A percentile compares a stretch with the other conserved stretches of the same genome.
phyloP scores from a whole-genome alignment of 2,797 vertebrate genomes.

The Adelosebastes latens region DNA sequence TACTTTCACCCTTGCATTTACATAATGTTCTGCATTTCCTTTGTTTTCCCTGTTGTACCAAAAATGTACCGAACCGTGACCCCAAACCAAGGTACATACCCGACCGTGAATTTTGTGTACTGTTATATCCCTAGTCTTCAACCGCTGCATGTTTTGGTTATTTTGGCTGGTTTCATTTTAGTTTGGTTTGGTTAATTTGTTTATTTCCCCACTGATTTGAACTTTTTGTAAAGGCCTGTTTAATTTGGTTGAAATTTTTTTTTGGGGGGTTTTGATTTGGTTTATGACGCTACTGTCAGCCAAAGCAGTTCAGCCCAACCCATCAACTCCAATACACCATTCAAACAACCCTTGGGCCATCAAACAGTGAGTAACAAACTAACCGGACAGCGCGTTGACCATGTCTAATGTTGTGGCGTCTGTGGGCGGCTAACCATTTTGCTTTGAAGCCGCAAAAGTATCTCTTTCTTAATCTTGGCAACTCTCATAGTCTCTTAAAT shows the following conservation, averaged over 20 bases:
- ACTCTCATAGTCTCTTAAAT: slow-evolving; percentile 7
- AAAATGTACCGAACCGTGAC: fast-evolving
- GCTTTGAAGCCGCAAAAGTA: background rate
- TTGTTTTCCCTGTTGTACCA: no score
- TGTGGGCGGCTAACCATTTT: background rate
- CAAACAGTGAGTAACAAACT: background rate
- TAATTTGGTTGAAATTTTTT: background rate
- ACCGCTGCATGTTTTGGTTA: background rate
- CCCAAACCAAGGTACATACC: no score
- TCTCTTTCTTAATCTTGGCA: slow-evolving; percentile 15
- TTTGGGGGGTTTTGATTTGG: background rate
- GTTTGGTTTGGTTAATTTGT: background rate
- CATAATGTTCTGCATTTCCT: no score
- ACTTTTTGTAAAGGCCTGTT: background rate
- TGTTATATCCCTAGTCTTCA: background rate
- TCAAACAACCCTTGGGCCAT: background rate
- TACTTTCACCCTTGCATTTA: no score
- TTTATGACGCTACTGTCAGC: background rate
- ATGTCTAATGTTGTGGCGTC: background rate
- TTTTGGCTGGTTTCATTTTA: background rate
- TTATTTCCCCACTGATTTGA: no score
- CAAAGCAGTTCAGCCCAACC: background rate
- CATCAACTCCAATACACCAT: background rate
- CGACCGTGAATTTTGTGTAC: fast-evolving
- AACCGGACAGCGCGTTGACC: background rate